Evolutionary conservation across 2,113 vertebrate species (phyloP).

Genomic region (Myrmecobius fasciatus): DNA sequence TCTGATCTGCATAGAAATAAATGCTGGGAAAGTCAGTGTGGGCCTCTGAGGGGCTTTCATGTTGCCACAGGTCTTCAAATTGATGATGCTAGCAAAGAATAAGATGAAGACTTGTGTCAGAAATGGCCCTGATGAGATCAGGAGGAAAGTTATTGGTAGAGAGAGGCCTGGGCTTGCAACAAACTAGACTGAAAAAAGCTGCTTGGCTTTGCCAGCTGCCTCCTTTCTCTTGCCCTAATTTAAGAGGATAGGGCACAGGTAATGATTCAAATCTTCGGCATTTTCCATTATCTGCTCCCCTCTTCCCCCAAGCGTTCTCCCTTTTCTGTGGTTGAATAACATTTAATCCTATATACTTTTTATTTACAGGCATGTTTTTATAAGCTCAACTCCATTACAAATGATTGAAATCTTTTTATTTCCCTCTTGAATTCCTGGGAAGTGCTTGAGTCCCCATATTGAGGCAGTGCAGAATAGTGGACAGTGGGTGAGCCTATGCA

Average conservation of each 20-base stretch:
- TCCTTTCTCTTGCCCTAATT: neutral
- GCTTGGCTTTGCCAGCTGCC: neutral
- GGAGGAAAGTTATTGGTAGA: slow-evolving; percentile 51
- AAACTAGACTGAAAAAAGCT: slow-evolving; percentile 41
- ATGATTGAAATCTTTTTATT: neutral
- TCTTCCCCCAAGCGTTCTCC: neutral
- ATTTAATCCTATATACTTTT: neutral
- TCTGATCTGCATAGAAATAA: slow-evolving; percentile 82
- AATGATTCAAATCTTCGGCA: neutral
- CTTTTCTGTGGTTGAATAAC: neutral
- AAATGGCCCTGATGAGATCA: slow-evolving; percentile 32
- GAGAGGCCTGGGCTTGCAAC: slow-evolving; percentile 30
- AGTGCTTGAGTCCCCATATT: neutral
- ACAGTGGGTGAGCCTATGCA: neutral
- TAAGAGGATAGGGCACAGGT: neutral
- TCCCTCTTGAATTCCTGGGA: neutral
- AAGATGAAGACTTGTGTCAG: slow-evolving; percentile 60
- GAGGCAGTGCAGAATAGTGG: neutral
- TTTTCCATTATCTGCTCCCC: neutral
- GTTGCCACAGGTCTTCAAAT: slow-evolving; percentile 72
- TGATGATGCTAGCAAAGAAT: slow-evolving; percentile 69
- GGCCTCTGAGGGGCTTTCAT: slow-evolving; percentile 65
- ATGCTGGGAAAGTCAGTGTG: slow-evolving; percentile 73
- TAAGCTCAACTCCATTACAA: neutral
- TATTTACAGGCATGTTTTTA: neutral